Conservation (phyloP, 2,888 invertebrate species). For the Philhelius pedissequus region DNA sequence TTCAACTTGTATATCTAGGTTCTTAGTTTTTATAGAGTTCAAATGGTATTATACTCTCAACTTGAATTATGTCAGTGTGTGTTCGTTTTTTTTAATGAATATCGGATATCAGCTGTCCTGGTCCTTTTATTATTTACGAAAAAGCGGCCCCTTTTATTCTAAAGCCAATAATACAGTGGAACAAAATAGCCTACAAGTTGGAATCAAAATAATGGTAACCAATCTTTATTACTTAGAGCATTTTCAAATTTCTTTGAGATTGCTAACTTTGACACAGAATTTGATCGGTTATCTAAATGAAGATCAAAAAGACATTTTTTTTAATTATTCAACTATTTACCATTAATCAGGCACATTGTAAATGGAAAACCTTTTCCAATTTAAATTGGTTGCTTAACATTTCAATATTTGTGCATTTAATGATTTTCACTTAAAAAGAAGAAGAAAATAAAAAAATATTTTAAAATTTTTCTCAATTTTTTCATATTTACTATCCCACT, state of each 20-base stretch:
- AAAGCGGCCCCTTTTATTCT: neutral
- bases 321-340: too few relatives aligned
- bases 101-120: constrained; percentile 1
- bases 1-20: neutral
- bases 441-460: neutral
- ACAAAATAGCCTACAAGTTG: neutral
- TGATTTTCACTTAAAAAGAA: neutral
- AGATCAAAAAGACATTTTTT: too few relatives aligned
- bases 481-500: neutral
- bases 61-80: neutral
- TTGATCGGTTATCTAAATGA: too few relatives aligned
- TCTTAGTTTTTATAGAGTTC: constrained; percentile 7
- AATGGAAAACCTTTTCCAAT: too few relatives aligned
- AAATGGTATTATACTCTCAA: constrained; percentile 46
- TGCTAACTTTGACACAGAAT: too few relatives aligned
- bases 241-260: too few relatives aligned
- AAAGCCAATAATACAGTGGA: neutral
- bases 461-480: neutral
- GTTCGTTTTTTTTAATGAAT: neutral
- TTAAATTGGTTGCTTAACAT: too few relatives aligned
- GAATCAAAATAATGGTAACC: neutral
- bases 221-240: too few relatives aligned
- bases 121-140: neutral
- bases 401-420: too few relatives aligned
- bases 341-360: too few relatives aligned